Evolutionary conservation across 1,140 invertebrate genomes (phyloP).

Genomic region (Solenopsis invicta): DNA sequence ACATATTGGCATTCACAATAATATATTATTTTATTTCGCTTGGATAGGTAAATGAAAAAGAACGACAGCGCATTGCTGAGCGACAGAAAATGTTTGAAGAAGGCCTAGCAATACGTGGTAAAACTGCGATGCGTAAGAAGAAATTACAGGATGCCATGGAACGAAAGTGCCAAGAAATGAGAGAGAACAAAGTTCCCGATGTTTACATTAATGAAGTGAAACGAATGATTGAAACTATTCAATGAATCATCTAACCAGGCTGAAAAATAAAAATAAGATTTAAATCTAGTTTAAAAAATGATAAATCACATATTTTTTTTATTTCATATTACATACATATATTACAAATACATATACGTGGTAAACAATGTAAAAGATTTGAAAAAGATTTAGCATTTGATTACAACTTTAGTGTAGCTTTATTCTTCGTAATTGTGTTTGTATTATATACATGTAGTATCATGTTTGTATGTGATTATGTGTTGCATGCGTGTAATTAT

Average conservation of each 20-base stretch:
- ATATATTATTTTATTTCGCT: background rate
- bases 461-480: background rate
- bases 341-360: background rate
- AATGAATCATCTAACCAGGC: constrained; percentile 63
- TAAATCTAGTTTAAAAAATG: background rate
- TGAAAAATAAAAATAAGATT: background rate
- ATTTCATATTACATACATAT: background rate
- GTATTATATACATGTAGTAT: background rate
- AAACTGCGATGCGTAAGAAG: constrained; percentile 88
- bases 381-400: background rate
- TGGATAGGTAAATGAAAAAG: constrained; percentile 90
- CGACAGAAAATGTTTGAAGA: constrained; percentile 89
- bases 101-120: constrained; percentile 88
- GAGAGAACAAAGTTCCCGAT: constrained; percentile 82
- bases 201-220: constrained; percentile 84
- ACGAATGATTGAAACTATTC: constrained; percentile 81
- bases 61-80: constrained; percentile 88
- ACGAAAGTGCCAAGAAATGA: constrained; percentile 88
- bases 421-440: background rate
- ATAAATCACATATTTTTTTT: background rate
- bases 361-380: background rate
- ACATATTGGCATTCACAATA: background rate
- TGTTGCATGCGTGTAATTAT: too few species aligned
- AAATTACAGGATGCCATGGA: constrained; percentile 88
- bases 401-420: background rate